Evolutionary conservation across 2,888 invertebrate genomes (phyloP).

Genomic region (Ochlodes sylvanus): DNA sequence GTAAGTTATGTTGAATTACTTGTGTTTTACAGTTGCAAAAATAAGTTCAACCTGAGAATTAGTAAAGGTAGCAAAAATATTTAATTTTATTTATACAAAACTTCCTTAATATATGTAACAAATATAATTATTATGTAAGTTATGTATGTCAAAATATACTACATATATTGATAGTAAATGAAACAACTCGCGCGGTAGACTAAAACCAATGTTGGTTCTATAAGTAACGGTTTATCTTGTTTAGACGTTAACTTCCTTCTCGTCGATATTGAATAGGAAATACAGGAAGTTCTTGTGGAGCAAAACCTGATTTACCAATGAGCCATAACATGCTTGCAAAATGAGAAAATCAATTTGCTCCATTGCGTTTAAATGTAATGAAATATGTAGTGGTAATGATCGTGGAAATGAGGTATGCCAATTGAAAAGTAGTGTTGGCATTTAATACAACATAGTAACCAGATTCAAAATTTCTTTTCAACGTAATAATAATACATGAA

Average conservation of each 20-base stretch:
- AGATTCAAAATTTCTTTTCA: too few relatives aligned
- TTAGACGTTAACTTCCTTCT: constrained; percentile 31
- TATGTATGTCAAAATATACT: too few relatives aligned
- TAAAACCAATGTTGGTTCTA: neutral
- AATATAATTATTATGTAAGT: too few relatives aligned
- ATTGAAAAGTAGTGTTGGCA: too few relatives aligned
- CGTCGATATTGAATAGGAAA: constrained; percentile 39
- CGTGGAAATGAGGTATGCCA: neutral
- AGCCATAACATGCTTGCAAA: constrained; percentile 8
- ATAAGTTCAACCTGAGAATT: too few relatives aligned
- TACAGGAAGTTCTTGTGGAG: constrained; percentile 42
- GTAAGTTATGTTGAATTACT: too few relatives aligned
- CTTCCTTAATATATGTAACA: too few relatives aligned
- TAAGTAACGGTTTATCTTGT: constrained; percentile 29
- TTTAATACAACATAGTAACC: too few relatives aligned
- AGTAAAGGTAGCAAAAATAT: too few relatives aligned
- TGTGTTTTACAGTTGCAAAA: too few relatives aligned
- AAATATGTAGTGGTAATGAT: neutral
- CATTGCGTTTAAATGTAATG: neutral
- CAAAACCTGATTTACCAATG: constrained; percentile 41
- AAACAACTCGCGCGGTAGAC: neutral
- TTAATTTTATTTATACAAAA: too few relatives aligned
- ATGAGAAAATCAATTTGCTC: constrained; percentile 8
- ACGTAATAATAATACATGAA: too few relatives aligned
- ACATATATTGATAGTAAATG: neutral